Evolutionary conservation across 2,797 vertebrate genomes (phyloP), one percentile per base, ranked within the genome.

Genomic region (Diceros bicornis): DNA sequence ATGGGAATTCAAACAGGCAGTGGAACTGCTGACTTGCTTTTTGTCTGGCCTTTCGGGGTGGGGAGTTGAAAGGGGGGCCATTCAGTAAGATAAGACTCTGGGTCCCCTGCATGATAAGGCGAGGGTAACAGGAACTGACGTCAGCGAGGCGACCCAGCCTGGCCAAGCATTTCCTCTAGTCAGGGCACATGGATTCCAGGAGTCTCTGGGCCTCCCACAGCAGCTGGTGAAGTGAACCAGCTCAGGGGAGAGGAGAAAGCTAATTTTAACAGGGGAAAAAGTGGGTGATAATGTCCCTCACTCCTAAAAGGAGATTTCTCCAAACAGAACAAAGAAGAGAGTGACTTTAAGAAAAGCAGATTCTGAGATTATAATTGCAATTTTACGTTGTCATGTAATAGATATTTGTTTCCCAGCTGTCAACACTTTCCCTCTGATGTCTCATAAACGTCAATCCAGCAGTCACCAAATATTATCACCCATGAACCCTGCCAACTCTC

Each of bases 91-190:
- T 96, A 89, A 96, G 91, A 71, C 52, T 85, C 91, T 25, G 10
- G 83, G 85, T 68, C 90, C 72, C 37, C n/a, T 34, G 69, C 47
- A 29, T 0, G 90, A 93, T 79, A 72, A 96, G 96, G 89, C 7
- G 0, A 66, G 74, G 89, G 72, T 78, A 92, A 92, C 75, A 96
- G 97, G 94, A 97, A 90, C 71, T 97, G 94, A 96, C 47, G 34
- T 96, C 88, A 97, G 89, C 11, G 4, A 32, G 89, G 75, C 17
- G 7, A 69, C 83, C 79, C 59, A 75, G 71, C 79, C 71, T 87
- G 72, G 85, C 47, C 37, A 14, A 96, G 81, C 84, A 32, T 85
- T 97, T 98, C 95, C 97, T 92, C 29, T 59, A 2, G n/a, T 18
- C 29, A 3, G 71, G 71, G 27, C 25, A 18, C 29, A 12, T 16